Conservation (phyloP, 1,140 invertebrate genomes). For the Lepidurus packardi region DNA sequence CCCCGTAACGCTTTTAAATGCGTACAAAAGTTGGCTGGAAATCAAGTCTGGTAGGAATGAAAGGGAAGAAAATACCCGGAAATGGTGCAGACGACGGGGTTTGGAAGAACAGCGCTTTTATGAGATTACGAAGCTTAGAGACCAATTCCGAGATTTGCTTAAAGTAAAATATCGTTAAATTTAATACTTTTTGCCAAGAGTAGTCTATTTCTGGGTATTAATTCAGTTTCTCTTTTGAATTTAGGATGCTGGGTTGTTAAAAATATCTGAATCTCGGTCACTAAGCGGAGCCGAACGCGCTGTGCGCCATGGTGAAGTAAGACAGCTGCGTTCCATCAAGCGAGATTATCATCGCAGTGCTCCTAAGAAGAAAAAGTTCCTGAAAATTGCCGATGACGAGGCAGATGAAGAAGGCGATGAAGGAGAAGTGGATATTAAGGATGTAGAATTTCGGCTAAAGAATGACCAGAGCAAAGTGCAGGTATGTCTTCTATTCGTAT, state of each 20-base stretch:
- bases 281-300: constrained; percentile 70
- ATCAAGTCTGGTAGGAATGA: constrained; percentile 52
- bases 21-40: constrained; percentile 83
- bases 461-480: constrained; percentile 63
- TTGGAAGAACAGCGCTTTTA: constrained; percentile 95
- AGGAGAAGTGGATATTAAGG: constrained; percentile 69
- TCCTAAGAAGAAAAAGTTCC: constrained; percentile 63
- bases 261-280: constrained; percentile 36
- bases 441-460: constrained; percentile 81
- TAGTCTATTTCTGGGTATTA: neutral
- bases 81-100: constrained; percentile 81
- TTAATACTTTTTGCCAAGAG: neutral
- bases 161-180: constrained; percentile 49
- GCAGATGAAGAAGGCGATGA: constrained; percentile 47
- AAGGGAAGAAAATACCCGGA: constrained; percentile 48
- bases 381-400: constrained; percentile 54
- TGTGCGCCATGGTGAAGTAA: constrained; percentile 77
- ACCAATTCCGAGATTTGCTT: constrained; percentile 81
- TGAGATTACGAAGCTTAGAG: constrained; percentile 85
- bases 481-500: constrained; percentile 39
- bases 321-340: constrained; percentile 72
- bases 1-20: constrained; percentile 82
- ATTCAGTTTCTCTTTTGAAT: constrained; percentile 24
- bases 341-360: constrained; percentile 59
- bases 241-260: constrained; percentile 26